Evolutionary conservation across 1,140 invertebrate species (phyloP).

Genomic region (Rhagoletis zephyria): DNA sequence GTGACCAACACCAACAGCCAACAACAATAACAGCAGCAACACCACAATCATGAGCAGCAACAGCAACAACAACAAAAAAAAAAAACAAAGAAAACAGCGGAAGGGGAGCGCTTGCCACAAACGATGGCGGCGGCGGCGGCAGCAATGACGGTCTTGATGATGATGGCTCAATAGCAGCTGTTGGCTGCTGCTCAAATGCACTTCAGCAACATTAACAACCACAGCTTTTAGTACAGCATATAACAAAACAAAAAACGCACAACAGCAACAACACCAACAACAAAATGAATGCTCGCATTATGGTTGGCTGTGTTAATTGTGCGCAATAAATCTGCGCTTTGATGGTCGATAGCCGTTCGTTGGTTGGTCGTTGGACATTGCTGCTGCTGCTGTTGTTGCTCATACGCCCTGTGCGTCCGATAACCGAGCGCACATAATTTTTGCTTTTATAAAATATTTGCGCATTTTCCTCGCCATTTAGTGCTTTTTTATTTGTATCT

Average conservation of each 20-base stretch:
- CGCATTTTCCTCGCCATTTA: not conserved
- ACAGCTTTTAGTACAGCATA: constrained; percentile 53
- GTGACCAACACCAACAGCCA: not conserved
- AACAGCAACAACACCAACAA: not conserved
- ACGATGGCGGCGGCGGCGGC: too few relatives aligned
- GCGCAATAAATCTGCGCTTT: constrained; percentile 53
- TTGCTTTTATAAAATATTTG: not conserved
- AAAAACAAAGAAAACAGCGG: too few relatives aligned
- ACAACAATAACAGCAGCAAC: not conserved
- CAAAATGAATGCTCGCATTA: constrained; percentile 18
- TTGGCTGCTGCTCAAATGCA: constrained; percentile 27
- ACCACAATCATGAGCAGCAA: not conserved
- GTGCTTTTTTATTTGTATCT: not conserved
- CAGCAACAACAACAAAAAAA: not conserved
- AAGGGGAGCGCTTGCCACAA: not conserved
- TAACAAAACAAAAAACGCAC: not conserved
- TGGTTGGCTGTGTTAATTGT: constrained; percentile 52
- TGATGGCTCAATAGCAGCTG: constrained; percentile 43
- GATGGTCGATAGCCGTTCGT: constrained; percentile 33
- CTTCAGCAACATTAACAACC: constrained; percentile 53
- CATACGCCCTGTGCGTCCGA: not conserved
- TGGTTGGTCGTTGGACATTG: constrained; percentile 21
- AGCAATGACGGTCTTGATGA: not conserved
- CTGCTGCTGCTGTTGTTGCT: not conserved
- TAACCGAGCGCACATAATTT: not conserved